Percentiles rank a stretch among this genome's conserved stretches.
These are phyloP conservation scores for Epistrophella euchroma DNA, from an alignment of 2,888 invertebrate genomes.

Conservation along the genomic window DNA sequence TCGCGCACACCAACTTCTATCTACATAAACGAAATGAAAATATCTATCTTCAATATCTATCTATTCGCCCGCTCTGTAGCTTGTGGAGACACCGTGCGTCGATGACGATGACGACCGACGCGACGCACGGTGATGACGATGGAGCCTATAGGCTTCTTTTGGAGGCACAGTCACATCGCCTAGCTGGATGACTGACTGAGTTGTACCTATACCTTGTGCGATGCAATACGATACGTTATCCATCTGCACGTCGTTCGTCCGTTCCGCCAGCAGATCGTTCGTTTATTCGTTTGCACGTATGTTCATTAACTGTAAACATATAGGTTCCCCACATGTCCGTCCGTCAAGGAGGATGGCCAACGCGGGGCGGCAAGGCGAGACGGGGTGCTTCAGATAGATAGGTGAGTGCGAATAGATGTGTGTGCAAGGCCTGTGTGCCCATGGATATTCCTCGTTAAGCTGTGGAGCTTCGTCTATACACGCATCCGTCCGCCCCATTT, in stretches of 20 bases:
- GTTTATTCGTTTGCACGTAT: constrained; percentile 70
- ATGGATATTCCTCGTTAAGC: constrained; percentile 39
- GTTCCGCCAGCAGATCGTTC: constrained; percentile 46
- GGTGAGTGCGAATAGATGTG: constrained; percentile 50
- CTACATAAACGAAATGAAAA: too few species aligned
- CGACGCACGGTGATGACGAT: constrained; percentile 17
- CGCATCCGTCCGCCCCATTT: constrained; percentile 69
- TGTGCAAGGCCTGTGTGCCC: constrained; percentile 43
- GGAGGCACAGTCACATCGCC: constrained; percentile 59
- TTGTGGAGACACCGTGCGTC: constrained; percentile 28
- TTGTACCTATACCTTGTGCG: constrained; percentile 65
- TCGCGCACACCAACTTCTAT: constrained; percentile 65
- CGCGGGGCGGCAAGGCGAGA: not conserved
- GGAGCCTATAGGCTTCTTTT: constrained; percentile 56
- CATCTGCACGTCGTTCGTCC: constrained; percentile 61
- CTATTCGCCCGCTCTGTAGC: constrained; percentile 47
- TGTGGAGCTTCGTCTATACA: constrained; percentile 49
- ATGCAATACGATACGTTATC: constrained; percentile 73
- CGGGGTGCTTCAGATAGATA: constrained; percentile 35
- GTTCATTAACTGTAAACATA: constrained; percentile 76
- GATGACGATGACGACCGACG: not conserved
- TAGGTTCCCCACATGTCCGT: constrained; percentile 52
- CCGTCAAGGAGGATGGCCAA: not conserved
- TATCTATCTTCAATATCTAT: constrained; percentile 70
- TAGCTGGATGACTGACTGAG: constrained; percentile 69